Evolutionary conservation across 1,140 invertebrate genomes (phyloP).

Genomic region (Phocides pigmalion): DNA sequence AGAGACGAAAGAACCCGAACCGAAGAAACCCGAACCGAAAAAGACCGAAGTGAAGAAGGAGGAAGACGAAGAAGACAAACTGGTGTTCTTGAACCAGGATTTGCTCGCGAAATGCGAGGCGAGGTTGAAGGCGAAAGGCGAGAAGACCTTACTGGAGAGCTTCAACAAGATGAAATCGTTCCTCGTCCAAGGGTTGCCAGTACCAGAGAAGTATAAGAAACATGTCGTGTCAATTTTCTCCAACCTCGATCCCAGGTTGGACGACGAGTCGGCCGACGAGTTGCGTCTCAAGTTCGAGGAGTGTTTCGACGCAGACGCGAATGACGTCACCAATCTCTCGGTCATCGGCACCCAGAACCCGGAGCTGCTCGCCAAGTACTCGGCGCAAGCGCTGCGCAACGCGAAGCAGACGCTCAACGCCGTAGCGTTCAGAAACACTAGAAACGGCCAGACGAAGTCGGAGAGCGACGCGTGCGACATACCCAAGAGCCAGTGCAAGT

Average conservation of each 20-base stretch:
- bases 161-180: slow-evolving; percentile 74
- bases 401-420: slow-evolving; percentile 72
- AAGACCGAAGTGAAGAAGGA: slow-evolving; percentile 3
- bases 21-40: slow-evolving; percentile 1
- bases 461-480: slow-evolving; percentile 68
- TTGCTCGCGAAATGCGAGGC: slow-evolving; percentile 70
- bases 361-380: slow-evolving; percentile 71
- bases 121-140: slow-evolving; percentile 65
- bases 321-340: slow-evolving; percentile 45
- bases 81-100: slow-evolving; percentile 46
- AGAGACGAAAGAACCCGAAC: slow-evolving; percentile 52
- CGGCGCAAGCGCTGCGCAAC: slow-evolving; percentile 67
- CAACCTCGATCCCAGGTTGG: slow-evolving; percentile 66
- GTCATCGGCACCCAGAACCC: slow-evolving; percentile 60
- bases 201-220: slow-evolving; percentile 69
- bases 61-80: slow-evolving; percentile 22
- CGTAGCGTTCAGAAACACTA: slow-evolving; percentile 65
- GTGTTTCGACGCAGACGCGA: slow-evolving; percentile 34
- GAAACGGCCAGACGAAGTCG: slow-evolving; percentile 61
- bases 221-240: slow-evolving; percentile 71
- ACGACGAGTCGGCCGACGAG: slow-evolving; percentile 65
- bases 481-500: slow-evolving; percentile 69
- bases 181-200: slow-evolving; percentile 65
- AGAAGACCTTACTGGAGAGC: slow-evolving; percentile 68
- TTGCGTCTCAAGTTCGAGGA: slow-evolving; percentile 51